Conservation (phyloP, 2,888 invertebrate genomes). For the Nysson spinosus region DNA sequence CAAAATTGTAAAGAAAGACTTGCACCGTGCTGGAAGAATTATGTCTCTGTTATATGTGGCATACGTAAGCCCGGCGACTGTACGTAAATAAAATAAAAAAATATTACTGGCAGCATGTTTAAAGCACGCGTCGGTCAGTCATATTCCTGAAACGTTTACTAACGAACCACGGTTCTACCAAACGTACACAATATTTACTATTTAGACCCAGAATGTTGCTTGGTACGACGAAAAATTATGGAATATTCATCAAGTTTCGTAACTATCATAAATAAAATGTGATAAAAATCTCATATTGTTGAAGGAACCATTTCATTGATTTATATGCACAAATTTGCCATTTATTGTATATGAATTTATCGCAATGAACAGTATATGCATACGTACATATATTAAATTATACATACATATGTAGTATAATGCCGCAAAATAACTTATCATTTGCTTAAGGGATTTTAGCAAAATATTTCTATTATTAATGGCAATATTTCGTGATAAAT, state of each 20-base stretch:
- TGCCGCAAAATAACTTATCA: too few relatives aligned
- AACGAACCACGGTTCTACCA: slow-evolving; percentile 44
- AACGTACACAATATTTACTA: slow-evolving; percentile 28
- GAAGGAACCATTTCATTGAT: not conserved
- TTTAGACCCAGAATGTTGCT: slow-evolving; percentile 13
- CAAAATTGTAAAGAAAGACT: slow-evolving; percentile 26
- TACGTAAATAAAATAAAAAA: slow-evolving; percentile 57
- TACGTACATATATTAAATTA: too few relatives aligned
- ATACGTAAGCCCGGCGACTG: slow-evolving; percentile 37
- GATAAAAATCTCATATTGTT: not conserved
- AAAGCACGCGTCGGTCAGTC: slow-evolving; percentile 42
- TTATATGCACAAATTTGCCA: not conserved
- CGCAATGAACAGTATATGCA: too few relatives aligned
- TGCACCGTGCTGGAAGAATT: slow-evolving; percentile 35
- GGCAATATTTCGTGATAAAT: too few relatives aligned
- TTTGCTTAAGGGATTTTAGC: too few relatives aligned
- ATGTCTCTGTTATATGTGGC: slow-evolving; percentile 45
- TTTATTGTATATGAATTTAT: too few relatives aligned
- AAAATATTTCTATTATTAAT: too few relatives aligned
- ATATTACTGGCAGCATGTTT: slow-evolving; percentile 39
- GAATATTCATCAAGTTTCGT: not conserved
- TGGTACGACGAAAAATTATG: slow-evolving; percentile 4
- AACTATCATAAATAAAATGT: not conserved
- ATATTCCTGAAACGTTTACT: slow-evolving; percentile 53
- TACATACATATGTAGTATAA: too few relatives aligned